Base-by-base conservation (phyloP, 2,113 vertebrate species). In the Butorides virescens region DNA sequence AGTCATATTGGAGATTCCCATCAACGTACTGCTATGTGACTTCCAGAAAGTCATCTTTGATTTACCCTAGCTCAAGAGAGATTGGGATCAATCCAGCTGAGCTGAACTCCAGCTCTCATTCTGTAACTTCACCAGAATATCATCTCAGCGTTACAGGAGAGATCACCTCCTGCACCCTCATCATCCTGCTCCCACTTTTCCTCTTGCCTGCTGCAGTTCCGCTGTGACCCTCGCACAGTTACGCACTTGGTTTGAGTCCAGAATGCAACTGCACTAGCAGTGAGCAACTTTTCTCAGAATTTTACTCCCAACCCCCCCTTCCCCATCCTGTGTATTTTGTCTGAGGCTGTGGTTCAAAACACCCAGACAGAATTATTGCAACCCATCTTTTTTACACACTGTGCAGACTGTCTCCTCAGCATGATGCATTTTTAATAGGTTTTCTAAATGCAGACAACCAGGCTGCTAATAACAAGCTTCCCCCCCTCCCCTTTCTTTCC, bases 291-390 rank as follows among this genome's bases (percentile, higher is more conserved):
- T 95, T 97, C 93, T 72, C 92, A 74, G 72, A 82, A 88, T 88
- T 87, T 78, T 65, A 65, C 53, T 92, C 89, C 88, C 88, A 85
- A 4, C 67, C 92, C 61, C 61, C 47, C 78, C 29, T 68, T 78
- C 82, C 63, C 71, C 85, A 71, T 63, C 81, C 96, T 86, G 70
- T 97, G 82, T 96, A 95, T 96, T 97, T 96, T 95, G 96, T 98
- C 98, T 98, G 97, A 96, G 94, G 92, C 96, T 55, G 80, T 71
- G 91, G 93, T 97, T 98, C 97, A 95, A 95, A 88, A 93, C 94
- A 92, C 92, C 89, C 97, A 98, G 98, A 98, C 98, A 96, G 95
- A 97, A 97, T 97, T 97, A 98, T 97, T 98, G 95, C 95, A 94
- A 93, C 90, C 93, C 94, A 95, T 91, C 90, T 96, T 90, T 95